Conservation (phyloP, 1,140 invertebrate genomes). For the Lutraria rhynchaena region DNA sequence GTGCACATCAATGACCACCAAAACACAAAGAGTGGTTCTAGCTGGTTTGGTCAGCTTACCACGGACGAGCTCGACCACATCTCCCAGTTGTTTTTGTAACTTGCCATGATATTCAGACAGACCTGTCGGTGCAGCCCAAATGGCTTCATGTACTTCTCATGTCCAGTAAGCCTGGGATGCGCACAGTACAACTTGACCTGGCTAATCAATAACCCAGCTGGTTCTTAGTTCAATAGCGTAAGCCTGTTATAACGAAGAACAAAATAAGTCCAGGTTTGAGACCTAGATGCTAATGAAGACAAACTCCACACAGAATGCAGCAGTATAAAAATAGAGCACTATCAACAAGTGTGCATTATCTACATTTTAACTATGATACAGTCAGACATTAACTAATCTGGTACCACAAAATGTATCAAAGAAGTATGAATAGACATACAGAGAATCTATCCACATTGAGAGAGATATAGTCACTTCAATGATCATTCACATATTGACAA, state of each 20-base stretch:
- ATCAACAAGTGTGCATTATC: too few species aligned
- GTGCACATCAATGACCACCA: conserved; percentile 83
- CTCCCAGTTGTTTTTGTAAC: conserved; percentile 77
- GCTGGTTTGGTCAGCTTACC: conserved; percentile 82
- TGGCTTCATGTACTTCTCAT: conserved; percentile 80
- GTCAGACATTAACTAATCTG: too few species aligned
- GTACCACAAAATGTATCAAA: too few species aligned
- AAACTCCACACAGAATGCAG: too few species aligned
- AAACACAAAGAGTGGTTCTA: conserved; percentile 81
- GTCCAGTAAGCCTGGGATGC: conserved; percentile 83
- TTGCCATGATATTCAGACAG: conserved; percentile 77
- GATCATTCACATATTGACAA: too few species aligned
- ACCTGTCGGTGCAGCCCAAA: conserved; percentile 73
- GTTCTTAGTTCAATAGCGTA: conserved; percentile 78
- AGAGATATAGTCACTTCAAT: too few species aligned
- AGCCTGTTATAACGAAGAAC: conserved; percentile 67
- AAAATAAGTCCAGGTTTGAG: too few species aligned
- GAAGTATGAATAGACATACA: too few species aligned
- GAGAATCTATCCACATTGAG: too few species aligned
- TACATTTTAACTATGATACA: too few species aligned
- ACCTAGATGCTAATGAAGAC: too few species aligned
- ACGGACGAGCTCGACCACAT: conserved; percentile 82
- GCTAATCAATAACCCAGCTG: conserved; percentile 82
- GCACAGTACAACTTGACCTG: conserved; percentile 82
- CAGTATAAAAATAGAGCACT: too few species aligned